Evolutionary conservation across 2,797 vertebrate species (phyloP), one percentile per base, ranked within the genome.

Genomic region (Enteromius mattozi): DNA sequence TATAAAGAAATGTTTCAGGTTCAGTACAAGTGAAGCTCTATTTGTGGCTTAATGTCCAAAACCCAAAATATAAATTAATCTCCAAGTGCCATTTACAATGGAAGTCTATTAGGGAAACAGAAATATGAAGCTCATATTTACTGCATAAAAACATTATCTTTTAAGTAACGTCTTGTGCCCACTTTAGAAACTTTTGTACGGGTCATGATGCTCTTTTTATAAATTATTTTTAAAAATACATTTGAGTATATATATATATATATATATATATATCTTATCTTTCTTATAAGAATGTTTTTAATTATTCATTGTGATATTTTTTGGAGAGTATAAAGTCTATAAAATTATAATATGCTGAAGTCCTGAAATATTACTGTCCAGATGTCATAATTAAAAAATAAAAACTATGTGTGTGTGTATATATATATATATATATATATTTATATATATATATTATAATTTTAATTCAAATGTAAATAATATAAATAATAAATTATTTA

Each of bases 21-120:
- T 70, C 66, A 84, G n/a, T 33, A 49, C 27, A 24, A 78, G 40
- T 59, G 30, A 59, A 70, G 51, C 54, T 61, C 19, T 12, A 35
- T 45, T 47, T 49, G 59, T 49, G 42, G 42, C 24, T 78, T 79
- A 66, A 49, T 35, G 17, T 66, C 61, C 27, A 47, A 33, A 65
- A n/a, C 24, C n/a, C 24, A 30, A 72, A 17, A 27, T 45, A 59
- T 24, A 13, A 24, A 59, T 59, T 24, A 9, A 59, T 24, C 56
- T 59, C 10, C 56, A 24, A 12, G 35, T 61, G 33, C 6, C 21
- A 24, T 35, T 59, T 56, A 37, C 13, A 63, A 24, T 24, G 54
- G 35, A 37, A 24, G 49, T 21, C 17, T 56, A 12, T n/a, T 21
- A 54, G 19, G 51, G 6, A 21, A 40, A 19, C 40, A 40, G 40